Evolutionary conservation across 2,113 vertebrate genomes (phyloP), one percentile per base, ranked within the genome.

Genomic region (Spea bombifrons): DNA sequence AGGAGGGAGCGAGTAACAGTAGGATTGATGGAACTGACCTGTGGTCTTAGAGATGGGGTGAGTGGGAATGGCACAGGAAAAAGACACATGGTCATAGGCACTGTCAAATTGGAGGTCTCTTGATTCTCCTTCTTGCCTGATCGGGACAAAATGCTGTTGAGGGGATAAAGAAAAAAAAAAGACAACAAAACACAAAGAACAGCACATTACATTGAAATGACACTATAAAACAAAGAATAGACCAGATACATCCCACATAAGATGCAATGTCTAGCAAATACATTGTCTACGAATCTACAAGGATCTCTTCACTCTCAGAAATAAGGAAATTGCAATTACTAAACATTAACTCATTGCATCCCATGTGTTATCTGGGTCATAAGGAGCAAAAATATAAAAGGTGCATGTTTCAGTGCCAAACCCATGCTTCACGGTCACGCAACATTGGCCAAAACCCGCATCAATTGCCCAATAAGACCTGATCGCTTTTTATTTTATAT

Each of bases 191-290:
- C 96, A 76, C 75, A 76, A 99, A 97, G 95, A 98, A 99, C 96
- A 99, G 97, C 96, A 99, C 97, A 99, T 99, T 99, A 99, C 97
- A 99, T 99, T 99, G 96, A 99, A 99, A 99, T 99, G 97, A 98
- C 96, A 98, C 96, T 97, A 97, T 98, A 99, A 97, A 99, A 98
- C 98, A 98, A 95, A 97, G 96, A 98, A 98, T 97, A 98, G 94
- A 93, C 97, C 97, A 99, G 97, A 99, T 99, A 97, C 84, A 90
- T 86, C 90, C 94, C 97, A 97, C 97, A 98, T 99, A 95, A 98
- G 97, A 99, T 98, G 97, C 97, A 98, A 96, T 95, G 75, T 84
- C 94, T 87, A 88, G 83, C 0, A 85, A 30, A 85, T 87, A 83
- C 85, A 87, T 73, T 16, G 48, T 87, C 86, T 88, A 85, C 81